A percentile compares a stretch with the other conserved stretches of the same genome.
Evolutionary conservation across 2,888 invertebrate species (phyloP).

Genomic region (Aleiodes testaceus): DNA sequence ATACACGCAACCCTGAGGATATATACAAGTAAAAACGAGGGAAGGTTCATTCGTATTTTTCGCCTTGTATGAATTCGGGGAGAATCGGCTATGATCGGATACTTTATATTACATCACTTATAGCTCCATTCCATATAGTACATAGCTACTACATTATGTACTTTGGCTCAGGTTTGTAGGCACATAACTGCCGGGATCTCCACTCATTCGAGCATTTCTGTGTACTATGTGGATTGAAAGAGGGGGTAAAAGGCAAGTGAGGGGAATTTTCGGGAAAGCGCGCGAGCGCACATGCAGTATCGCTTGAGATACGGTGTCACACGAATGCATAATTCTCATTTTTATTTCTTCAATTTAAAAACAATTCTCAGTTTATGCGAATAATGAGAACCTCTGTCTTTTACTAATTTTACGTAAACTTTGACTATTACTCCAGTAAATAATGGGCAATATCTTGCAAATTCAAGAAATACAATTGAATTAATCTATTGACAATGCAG

Average conservation of each 20-base stretch:
- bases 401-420: too few relatives aligned
- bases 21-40: conserved; percentile 20
- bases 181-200: conserved; percentile 47
- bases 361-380: too few relatives aligned
- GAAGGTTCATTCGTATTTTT: conserved; percentile 44
- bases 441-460: too few relatives aligned
- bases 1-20: conserved; percentile 19
- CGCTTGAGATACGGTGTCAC: not conserved
- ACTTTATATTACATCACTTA: conserved; percentile 69
- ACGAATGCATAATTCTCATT: not conserved
- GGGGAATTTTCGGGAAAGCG: not conserved
- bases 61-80: conserved; percentile 61
- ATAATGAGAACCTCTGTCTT: too few relatives aligned
- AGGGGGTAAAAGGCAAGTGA: not conserved
- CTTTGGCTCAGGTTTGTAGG: conserved; percentile 39
- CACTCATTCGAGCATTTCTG: conserved; percentile 11
- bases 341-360: too few relatives aligned
- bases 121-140: conserved; percentile 54
- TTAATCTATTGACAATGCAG: too few relatives aligned
- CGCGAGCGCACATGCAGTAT: conserved; percentile 1
- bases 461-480: too few relatives aligned
- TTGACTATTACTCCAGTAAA: too few relatives aligned
- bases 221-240: conserved; percentile 6
- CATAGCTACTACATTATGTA: conserved; percentile 49
- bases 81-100: conserved; percentile 63